phyloP scores from a whole-genome alignment of 2,888 invertebrate genomes.

The Macrophya alboannulata region DNA sequence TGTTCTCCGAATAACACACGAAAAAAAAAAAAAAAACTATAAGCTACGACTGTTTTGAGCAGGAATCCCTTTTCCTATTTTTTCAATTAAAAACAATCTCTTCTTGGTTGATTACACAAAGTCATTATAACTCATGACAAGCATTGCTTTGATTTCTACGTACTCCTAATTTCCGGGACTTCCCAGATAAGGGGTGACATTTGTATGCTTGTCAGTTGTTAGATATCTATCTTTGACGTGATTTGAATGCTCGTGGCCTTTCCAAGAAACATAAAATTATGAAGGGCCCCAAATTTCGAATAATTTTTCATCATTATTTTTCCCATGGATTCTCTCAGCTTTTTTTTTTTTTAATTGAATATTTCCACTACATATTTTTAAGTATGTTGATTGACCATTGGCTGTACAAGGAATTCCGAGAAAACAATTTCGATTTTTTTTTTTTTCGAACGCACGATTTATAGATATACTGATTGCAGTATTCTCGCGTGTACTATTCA shows the following conservation, averaged over 20 bases:
- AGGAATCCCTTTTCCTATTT: not conserved
- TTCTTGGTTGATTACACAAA: not conserved
- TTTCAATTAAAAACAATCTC: not conserved
- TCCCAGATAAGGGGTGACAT: conserved; percentile 18
- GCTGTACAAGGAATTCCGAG: not conserved
- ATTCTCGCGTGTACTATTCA: conserved; percentile 16
- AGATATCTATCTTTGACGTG: not conserved
- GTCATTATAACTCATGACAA: conserved; percentile 10
- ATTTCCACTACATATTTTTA: not conserved
- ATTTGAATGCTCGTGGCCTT: not conserved
- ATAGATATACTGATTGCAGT: not conserved
- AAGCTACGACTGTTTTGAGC: not conserved
- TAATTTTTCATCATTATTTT: not conserved
- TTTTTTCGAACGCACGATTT: not conserved
- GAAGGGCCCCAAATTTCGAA: not conserved
- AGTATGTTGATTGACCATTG: not conserved
- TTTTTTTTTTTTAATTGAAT: not conserved
- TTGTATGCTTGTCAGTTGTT: conserved; percentile 7
- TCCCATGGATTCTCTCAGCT: not conserved
- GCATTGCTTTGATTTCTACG: not conserved
- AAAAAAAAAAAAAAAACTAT: not conserved
- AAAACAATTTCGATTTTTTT: not conserved
- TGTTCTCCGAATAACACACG: not conserved
- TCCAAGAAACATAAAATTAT: not conserved
- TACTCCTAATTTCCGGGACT: not conserved